Evolutionary conservation across 2,888 invertebrate species (phyloP), one percentile per base, ranked within the genome.

Genomic region (Phalera bucephala): DNA sequence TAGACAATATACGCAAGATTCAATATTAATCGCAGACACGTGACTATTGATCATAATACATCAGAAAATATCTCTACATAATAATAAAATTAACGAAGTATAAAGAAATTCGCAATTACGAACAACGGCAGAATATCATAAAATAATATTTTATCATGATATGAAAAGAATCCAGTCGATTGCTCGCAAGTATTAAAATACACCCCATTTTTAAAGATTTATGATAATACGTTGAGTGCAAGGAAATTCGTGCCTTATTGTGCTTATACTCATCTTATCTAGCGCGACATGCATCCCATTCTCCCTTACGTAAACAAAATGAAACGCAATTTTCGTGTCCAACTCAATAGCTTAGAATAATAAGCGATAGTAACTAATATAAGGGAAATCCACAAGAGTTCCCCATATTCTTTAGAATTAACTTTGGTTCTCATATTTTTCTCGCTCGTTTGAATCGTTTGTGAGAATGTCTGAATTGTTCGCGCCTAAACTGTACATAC

Each of bases 291-390:
- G 72, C 74, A 70, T 71, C 61, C 50, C 56, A 64, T 72, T 52
- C 61, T 66, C 80, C 83, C 80, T 55, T 65, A 69, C 68, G 75
- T 83, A 87, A 88, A 88, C 85, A 87, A 75, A 79, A 76, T 72
- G 75, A 69, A 83, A 86, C 82, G 80, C 82, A 86, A 87, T 86
- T 87, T 88, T 83, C 81, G 68, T 86, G 78, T 86, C 85, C 75
- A 77, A 85, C 78, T 87, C 87, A 86, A 88, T 87, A 87, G 86
- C 83, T 83, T 75, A 86, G 87, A 88, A 89, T 88, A 89, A 88
- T 86, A 88, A 83, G 86, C 67, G 74, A 82, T 84, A 78, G 83
- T 84, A 81, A 84, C 83, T 84, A 80, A 82, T 82, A 82, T 86
- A 78, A 79, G 74, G 77, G 74, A 80, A 79, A 81, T 83, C 79